Evolutionary conservation across 2,888 invertebrate genomes (phyloP), one percentile per base, ranked within the genome.

Genomic region (Scrobipalpa atriplicella): DNA sequence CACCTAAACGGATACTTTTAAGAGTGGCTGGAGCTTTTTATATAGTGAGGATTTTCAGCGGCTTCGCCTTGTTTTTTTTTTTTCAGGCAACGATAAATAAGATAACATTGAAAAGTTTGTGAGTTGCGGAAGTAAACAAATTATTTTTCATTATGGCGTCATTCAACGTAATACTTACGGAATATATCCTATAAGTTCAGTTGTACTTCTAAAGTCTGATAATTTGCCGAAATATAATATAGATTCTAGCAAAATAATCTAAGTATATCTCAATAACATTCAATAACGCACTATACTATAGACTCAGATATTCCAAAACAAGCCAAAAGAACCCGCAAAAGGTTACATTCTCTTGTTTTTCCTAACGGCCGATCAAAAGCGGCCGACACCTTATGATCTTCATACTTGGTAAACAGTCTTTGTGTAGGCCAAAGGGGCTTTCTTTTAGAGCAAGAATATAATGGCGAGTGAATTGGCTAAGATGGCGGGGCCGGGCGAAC

Each of bases 371-470:
- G 62, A 51, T 51, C 62, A 63, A 63, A 63, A 63, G 62, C 62
- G 16, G 21, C 64, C 19, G 21, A 54, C 52, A 36, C 52, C 54
- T 64, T 64, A 18, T 54, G 39, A 64, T 64, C 54, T 54, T 64
- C 51, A 64, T 76, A 71, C 74, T 70, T 75, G 75, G 78, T 73
- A 75, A 76, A 75, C 77, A 78, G 72, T 73, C 77, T 82, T 81
- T 81, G 75, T 82, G 79, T 80, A 80, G 72, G 72, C 72, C 73
- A 76, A 76, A 78, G 71, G 76, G 73, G 75, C 76, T 80, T 80
- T 75, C 78, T 82, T 85, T 81, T 82, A 82, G 83, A 52, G 36
- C 43, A 21, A 18, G 47, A 11, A 36, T 9, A 13, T 64, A n/a
- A 39, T 54, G 21, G 36, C 18, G 64, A 54, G 54, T 52, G 52